A percentile compares a stretch with the other conserved stretches of the same genome.
Evolutionary conservation across 2,797 vertebrate genomes (phyloP).

Genomic region (Echiichthys vipera): DNA sequence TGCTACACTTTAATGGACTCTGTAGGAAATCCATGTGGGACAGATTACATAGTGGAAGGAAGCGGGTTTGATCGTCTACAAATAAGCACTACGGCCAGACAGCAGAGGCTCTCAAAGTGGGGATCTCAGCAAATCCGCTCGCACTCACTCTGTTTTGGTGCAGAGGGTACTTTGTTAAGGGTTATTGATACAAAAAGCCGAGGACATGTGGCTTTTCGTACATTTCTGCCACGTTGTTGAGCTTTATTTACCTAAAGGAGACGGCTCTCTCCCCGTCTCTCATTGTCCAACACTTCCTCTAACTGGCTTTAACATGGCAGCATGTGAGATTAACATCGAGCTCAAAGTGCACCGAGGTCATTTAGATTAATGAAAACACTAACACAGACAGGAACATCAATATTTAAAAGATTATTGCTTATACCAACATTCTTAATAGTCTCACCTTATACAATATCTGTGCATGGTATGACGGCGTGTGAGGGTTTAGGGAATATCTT

Average conservation of each 20-base stretch:
- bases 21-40: conserved; percentile 77
- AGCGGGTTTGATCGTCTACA: conserved; percentile 77
- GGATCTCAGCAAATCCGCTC: conserved; percentile 72
- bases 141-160: conserved; percentile 70
- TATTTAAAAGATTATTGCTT: background rate
- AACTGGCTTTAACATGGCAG: background rate
- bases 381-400: background rate
- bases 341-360: background rate
- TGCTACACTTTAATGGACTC: conserved; percentile 61
- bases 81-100: conserved; percentile 72
- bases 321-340: background rate
- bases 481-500: background rate
- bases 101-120: conserved; percentile 61
- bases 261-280: background rate
- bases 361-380: background rate
- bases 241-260: conserved; percentile 12
- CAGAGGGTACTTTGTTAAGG: conserved; percentile 54
- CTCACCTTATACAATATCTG: background rate
- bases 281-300: background rate
- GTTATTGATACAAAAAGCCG: conserved; percentile 28
- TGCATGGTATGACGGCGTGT: no score
- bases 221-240: conserved; percentile 17
- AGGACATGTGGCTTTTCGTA: conserved; percentile 41
- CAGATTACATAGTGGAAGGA: conserved; percentile 75
- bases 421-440: background rate